These are phyloP conservation scores for Pelmatolapia mariae DNA, from an alignment of 2,113 vertebrate genomes.

Conservation along the genomic window DNA sequence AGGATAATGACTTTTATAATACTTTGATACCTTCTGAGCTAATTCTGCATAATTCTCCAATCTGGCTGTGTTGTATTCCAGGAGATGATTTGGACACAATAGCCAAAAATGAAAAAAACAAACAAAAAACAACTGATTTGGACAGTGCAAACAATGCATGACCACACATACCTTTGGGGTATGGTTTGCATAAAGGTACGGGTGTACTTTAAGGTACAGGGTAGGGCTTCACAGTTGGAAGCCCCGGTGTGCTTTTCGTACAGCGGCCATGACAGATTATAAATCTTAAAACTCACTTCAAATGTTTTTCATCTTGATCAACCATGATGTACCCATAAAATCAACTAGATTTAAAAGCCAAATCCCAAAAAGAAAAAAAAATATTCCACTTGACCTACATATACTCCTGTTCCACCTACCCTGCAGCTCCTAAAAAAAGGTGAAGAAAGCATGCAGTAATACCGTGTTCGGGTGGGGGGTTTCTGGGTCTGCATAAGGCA, in stretches of 20 bases:
- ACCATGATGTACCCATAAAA: background rate
- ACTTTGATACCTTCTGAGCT: background rate
- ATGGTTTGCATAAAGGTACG: conserved; percentile 2
- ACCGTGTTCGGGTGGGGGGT: background rate
- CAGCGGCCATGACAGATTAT: background rate
- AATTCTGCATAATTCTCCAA: background rate
- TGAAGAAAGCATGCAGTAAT: background rate
- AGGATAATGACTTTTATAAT: background rate
- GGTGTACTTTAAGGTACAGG: background rate
- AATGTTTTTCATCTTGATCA: conserved; percentile 31
- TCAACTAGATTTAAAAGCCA: conserved; percentile 3
- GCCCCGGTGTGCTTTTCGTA: background rate
- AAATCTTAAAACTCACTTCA: conserved; percentile 1
- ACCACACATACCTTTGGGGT: conserved; percentile 19
- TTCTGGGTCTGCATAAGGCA: background rate
- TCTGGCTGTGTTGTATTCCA: too few relatives aligned
- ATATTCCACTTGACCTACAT: background rate
- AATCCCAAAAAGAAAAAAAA: conserved; percentile 6
- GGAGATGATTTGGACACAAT: background rate
- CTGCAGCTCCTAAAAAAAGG: background rate
- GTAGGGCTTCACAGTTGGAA: background rate
- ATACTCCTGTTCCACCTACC: background rate
- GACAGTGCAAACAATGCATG: background rate
- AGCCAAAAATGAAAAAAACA: background rate
- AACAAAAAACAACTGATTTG: background rate